Conservation (phyloP, 2,888 invertebrate species). For the Furcula furcula region DNA sequence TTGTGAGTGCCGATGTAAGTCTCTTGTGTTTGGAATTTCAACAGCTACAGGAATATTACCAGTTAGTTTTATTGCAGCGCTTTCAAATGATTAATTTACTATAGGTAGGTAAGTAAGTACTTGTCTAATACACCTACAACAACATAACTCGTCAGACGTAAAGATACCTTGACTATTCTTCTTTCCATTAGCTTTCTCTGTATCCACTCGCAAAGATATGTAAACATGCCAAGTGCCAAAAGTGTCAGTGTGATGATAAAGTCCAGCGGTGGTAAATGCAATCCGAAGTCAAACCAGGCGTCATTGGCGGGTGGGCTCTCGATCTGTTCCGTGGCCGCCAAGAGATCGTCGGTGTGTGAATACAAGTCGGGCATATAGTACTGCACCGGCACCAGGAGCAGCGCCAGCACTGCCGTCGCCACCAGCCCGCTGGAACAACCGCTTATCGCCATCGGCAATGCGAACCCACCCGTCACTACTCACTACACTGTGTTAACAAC, state of each 20-base stretch:
- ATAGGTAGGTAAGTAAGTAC: too few relatives aligned
- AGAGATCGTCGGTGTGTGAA: constrained; percentile 26
- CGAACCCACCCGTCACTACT: constrained; percentile 5
- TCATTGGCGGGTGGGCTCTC: constrained; percentile 8
- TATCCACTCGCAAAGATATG: constrained; percentile 62
- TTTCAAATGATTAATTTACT: too few relatives aligned
- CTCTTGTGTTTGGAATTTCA: too few relatives aligned
- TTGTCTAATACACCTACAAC: too few relatives aligned
- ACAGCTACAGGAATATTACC: too few relatives aligned
- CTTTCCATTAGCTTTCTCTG: constrained; percentile 65
- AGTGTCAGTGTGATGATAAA: constrained; percentile 45
- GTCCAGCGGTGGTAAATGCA: constrained; percentile 48
- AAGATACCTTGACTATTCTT: constrained; percentile 57
- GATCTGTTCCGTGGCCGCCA: constrained; percentile 10
- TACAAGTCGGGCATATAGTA: constrained; percentile 55
- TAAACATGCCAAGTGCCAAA: constrained; percentile 40
- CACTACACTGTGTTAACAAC: constrained; percentile 12
- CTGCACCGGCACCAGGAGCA: constrained; percentile 56
- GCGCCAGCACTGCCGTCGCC: constrained; percentile 48
- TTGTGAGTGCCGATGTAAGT: too few relatives aligned
- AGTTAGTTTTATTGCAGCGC: too few relatives aligned
- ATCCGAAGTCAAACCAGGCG: constrained; percentile 29
- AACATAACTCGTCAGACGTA: too few relatives aligned
- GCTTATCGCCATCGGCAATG: constrained; percentile 44
- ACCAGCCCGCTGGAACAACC: constrained; percentile 54